Evolutionary conservation across 2,888 invertebrate species (phyloP).

Genomic region (Luffia ferchaultella): DNA sequence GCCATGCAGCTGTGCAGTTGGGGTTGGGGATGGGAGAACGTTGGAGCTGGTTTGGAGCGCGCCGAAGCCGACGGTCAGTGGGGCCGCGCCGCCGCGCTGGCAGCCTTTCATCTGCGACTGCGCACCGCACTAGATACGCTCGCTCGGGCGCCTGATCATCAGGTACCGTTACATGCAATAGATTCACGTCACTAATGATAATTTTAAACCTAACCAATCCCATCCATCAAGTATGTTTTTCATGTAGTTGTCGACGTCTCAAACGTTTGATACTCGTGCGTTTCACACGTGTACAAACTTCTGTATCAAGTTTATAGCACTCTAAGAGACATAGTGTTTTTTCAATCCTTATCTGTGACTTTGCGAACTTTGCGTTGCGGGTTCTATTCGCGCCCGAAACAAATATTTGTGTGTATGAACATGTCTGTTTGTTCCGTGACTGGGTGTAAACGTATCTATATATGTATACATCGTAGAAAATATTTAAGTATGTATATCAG

Average conservation of each 20-base stretch:
- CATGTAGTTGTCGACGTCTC: background rate
- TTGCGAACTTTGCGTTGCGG: no score
- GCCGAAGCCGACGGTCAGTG: slow-evolving; percentile 76
- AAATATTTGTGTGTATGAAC: no score
- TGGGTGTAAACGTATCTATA: no score
- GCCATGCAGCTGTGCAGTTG: slow-evolving; percentile 91
- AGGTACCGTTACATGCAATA: slow-evolving; percentile 6
- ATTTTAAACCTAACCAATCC: background rate
- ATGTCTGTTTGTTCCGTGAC: no score
- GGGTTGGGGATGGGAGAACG: slow-evolving; percentile 79
- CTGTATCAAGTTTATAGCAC: no score
- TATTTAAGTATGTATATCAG: no score
- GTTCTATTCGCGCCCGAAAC: no score
- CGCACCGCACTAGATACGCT: slow-evolving; percentile 86
- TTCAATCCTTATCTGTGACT: no score
- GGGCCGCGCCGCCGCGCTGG: slow-evolving; percentile 88
- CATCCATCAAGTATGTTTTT: background rate
- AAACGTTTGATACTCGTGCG: no score
- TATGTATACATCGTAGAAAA: no score
- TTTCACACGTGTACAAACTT: no score
- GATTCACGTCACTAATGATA: background rate
- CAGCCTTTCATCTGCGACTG: slow-evolving; percentile 88
- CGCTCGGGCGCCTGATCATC: slow-evolving; percentile 70
- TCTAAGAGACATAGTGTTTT: no score
- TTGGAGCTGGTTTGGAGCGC: slow-evolving; percentile 54